These are phyloP conservation scores for Dicroscelio sp. DNA, from an alignment of 2,888 invertebrate species.

Conservation along the genomic window DNA sequence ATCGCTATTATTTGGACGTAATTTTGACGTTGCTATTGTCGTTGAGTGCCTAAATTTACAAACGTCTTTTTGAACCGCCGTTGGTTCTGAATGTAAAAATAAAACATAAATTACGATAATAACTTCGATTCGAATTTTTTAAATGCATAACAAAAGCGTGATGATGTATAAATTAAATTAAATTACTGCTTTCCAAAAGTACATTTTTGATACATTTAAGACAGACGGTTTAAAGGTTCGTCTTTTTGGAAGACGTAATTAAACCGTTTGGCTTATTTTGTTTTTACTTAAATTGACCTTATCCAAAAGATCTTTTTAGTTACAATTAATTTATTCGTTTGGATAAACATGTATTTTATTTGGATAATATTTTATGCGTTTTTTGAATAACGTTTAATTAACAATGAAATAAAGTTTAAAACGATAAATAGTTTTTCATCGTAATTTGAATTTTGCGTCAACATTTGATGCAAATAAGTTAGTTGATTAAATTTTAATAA, in stretches of 20 bases:
- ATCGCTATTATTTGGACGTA: slow-evolving; percentile 37
- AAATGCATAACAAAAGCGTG: slow-evolving; percentile 26
- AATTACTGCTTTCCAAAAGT: slow-evolving; percentile 59
- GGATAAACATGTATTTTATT: too few species aligned
- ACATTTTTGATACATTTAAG: background rate
- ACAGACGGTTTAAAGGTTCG: background rate
- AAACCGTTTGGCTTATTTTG: background rate
- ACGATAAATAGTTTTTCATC: too few species aligned
- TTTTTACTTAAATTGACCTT: too few species aligned
- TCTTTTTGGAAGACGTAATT: background rate
- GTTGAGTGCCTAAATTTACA: slow-evolving; percentile 72
- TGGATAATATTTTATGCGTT: too few species aligned
- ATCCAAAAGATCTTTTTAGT: too few species aligned
- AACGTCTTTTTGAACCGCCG: slow-evolving; percentile 54
- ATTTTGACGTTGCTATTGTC: slow-evolving; percentile 58
- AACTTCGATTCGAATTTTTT: slow-evolving; percentile 48
- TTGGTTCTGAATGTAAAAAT: slow-evolving; percentile 61
- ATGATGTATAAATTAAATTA: slow-evolving; percentile 47
- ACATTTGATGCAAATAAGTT: too few species aligned
- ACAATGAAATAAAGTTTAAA: too few species aligned
- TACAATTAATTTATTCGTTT: too few species aligned
- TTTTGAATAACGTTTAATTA: too few species aligned
- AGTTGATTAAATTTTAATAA: too few species aligned
- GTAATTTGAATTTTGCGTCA: too few species aligned
- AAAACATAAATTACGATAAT: slow-evolving; percentile 16